phyloP scores from a whole-genome alignment of 1,140 invertebrate species.

The Asbolus verrucosus region DNA sequence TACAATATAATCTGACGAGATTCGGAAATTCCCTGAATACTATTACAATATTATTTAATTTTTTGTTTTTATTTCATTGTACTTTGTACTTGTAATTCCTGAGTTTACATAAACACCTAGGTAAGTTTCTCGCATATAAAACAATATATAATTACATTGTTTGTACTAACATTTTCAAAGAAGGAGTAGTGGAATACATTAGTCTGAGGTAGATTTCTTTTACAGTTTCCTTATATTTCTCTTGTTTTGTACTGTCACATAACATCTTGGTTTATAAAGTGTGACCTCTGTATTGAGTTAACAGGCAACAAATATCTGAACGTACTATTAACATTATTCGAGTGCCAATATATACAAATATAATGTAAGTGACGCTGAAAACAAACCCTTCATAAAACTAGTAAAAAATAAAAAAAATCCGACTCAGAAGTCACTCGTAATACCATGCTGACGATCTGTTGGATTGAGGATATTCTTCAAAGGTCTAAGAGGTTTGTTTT shows the following conservation, averaged over 20 bases:
- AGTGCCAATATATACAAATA: slow-evolving; percentile 56
- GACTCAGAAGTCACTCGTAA: background rate
- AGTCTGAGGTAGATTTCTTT: slow-evolving; percentile 58
- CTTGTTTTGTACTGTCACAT: slow-evolving; percentile 55
- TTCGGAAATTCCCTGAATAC: slow-evolving; percentile 47
- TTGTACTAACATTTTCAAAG: slow-evolving; percentile 54
- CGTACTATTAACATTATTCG: slow-evolving; percentile 50
- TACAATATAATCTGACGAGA: slow-evolving; percentile 46
- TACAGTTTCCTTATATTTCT: slow-evolving; percentile 47
- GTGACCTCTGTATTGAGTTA: slow-evolving; percentile 44
- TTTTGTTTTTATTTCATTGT: slow-evolving; percentile 24
- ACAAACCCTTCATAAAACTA: background rate
- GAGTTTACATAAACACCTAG: slow-evolving; percentile 57
- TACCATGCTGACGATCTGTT: too few relatives aligned
- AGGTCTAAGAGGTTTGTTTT: background rate
- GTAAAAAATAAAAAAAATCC: background rate
- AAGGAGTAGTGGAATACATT: slow-evolving; percentile 51
- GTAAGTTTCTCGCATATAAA: slow-evolving; percentile 56
- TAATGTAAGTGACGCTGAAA: background rate
- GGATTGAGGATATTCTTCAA: too few relatives aligned
- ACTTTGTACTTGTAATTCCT: slow-evolving; percentile 54
- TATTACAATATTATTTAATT: slow-evolving; percentile 38
- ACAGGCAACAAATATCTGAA: slow-evolving; percentile 56
- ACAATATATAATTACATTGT: slow-evolving; percentile 53
- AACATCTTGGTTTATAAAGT: slow-evolving; percentile 32